Evolutionary conservation across 2,797 vertebrate genomes (phyloP).

Genomic region (Melanotaenia pygmaea): DNA sequence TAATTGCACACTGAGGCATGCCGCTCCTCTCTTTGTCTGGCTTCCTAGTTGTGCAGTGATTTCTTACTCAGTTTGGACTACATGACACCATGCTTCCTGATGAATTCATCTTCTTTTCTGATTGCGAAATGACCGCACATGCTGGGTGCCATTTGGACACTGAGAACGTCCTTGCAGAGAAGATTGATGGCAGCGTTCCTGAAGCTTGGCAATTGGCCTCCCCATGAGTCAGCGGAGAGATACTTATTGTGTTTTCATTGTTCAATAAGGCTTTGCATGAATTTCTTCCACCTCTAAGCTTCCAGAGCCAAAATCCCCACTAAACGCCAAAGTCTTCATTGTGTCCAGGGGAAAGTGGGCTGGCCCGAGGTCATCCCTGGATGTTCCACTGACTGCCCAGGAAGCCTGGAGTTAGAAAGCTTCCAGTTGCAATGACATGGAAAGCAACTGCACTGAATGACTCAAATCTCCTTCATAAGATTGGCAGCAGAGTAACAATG

Average conservation of each 20-base stretch:
- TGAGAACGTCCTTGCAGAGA: conserved; percentile 48
- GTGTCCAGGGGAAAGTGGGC: conserved; percentile 67
- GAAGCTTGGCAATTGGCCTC: conserved; percentile 60
- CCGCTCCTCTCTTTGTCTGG: background rate
- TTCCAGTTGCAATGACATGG: conserved; percentile 50
- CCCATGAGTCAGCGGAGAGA: conserved; percentile 58
- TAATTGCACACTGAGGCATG: conserved; percentile 9
- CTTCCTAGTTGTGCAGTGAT: conserved; percentile 12
- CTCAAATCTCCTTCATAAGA: conserved; percentile 65
- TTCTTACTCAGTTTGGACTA: conserved; percentile 12
- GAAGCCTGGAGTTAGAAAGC: conserved; percentile 70
- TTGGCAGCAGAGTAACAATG: conserved; percentile 63
- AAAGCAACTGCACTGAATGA: conserved; percentile 46
- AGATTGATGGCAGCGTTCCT: conserved; percentile 54
- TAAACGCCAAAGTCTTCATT: conserved; percentile 70
- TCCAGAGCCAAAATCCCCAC: conserved; percentile 66
- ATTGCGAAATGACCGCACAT: conserved; percentile 37
- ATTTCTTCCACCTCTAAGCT: conserved; percentile 64
- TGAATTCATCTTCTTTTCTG: conserved; percentile 25
- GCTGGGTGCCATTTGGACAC: conserved; percentile 41
- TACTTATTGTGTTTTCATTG: conserved; percentile 68
- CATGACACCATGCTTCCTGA: conserved; percentile 11
- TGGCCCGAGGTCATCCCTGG: conserved; percentile 69
- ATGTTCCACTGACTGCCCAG: conserved; percentile 59
- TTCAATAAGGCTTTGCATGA: conserved; percentile 74